These are phyloP conservation scores for Drosophila lini DNA, from an alignment of 1,140 invertebrate genomes.

Conservation along the genomic window DNA sequence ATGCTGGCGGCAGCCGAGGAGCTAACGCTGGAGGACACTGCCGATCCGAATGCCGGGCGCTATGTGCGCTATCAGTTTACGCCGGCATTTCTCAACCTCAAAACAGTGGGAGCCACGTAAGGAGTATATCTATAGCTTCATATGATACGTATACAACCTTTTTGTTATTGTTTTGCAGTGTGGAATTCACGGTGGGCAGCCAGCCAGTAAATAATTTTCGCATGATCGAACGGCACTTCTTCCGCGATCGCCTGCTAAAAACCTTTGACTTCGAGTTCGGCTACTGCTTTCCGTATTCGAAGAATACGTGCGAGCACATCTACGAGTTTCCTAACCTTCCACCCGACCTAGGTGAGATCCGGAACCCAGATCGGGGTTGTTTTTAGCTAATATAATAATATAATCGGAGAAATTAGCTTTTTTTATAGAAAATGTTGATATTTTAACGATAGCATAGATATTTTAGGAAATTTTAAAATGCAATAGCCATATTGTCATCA, in stretches of 20 bases:
- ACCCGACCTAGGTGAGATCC: constrained; percentile 91
- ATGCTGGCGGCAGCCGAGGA: constrained; percentile 87
- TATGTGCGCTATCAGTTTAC: constrained; percentile 99
- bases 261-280: constrained; percentile 99
- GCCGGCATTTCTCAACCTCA: constrained; percentile 96
- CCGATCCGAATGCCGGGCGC: constrained; percentile 95
- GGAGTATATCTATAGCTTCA: background rate
- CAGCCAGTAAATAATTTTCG: constrained; percentile 97
- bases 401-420: background rate
- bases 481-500: too few species aligned
- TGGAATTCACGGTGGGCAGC: constrained; percentile 98
- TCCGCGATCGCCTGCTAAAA: constrained; percentile 96
- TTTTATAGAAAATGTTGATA: background rate
- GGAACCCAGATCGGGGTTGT: background rate
- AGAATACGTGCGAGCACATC: constrained; percentile 99
- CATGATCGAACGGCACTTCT: constrained; percentile 99
- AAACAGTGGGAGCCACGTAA: constrained; percentile 97
- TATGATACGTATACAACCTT: background rate
- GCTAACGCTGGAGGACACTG: constrained; percentile 82
- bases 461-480: too few species aligned
- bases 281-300: constrained; percentile 98
- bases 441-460: background rate
- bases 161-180: constrained; percentile 86
- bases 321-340: constrained; percentile 98
- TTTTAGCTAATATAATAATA: background rate